Evolutionary conservation across 2,888 invertebrate genomes (phyloP).

Genomic region (Odontocerum albicorne): DNA sequence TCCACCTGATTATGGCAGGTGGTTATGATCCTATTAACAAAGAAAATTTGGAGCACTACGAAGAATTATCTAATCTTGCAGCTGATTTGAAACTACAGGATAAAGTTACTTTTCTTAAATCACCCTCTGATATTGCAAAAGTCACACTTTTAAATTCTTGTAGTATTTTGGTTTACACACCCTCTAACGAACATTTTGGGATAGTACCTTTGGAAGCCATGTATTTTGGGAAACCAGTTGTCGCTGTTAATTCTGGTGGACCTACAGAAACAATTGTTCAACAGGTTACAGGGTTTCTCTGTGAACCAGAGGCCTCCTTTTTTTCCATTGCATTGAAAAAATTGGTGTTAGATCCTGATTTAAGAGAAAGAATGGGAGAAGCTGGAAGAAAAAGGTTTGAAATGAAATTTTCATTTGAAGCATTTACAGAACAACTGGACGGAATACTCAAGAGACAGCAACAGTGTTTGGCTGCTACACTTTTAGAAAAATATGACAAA

Average conservation of each 20-base stretch:
- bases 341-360: constrained; percentile 63
- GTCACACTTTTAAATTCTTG: constrained; percentile 75
- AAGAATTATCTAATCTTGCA: constrained; percentile 70
- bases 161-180: constrained; percentile 89
- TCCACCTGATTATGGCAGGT: constrained; percentile 92
- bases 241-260: constrained; percentile 95
- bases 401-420: constrained; percentile 79
- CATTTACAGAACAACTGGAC: constrained; percentile 72
- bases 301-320: constrained; percentile 65
- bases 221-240: constrained; percentile 90
- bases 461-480: constrained; percentile 12
- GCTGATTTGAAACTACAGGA: constrained; percentile 65
- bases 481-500: constrained; percentile 15
- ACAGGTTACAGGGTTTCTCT: constrained; percentile 79
- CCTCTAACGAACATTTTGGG: constrained; percentile 97
- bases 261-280: constrained; percentile 90
- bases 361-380: constrained; percentile 70
- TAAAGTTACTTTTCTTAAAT: constrained; percentile 81
- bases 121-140: constrained; percentile 85
- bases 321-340: constrained; percentile 79
- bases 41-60: constrained; percentile 86
- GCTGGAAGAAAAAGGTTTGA: constrained; percentile 75
- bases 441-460: constrained; percentile 34
- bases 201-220: constrained; percentile 99
- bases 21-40: constrained; percentile 89